Conservation (phyloP, 2,797 vertebrate species). For the Acanthurus tractus region DNA sequence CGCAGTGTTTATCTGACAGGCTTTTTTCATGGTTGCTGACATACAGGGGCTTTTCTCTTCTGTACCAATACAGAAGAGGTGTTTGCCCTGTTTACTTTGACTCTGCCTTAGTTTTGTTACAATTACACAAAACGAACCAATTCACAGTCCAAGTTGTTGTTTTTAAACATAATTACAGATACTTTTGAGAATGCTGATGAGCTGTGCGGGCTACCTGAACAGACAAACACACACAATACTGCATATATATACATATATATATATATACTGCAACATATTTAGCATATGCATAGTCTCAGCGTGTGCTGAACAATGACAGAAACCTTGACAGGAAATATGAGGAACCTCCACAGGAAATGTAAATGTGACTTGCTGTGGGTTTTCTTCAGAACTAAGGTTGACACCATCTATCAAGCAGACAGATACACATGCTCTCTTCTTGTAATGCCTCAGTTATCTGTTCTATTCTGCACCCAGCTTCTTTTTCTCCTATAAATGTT, state of each 20-base stretch:
- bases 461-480: background rate
- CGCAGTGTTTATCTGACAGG: slow-evolving; percentile 7
- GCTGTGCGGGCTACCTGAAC: background rate
- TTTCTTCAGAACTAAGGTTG: slow-evolving; percentile 54
- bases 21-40: background rate
- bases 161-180: background rate
- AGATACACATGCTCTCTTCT: background rate
- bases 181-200: slow-evolving; percentile 14
- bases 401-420: slow-evolving; percentile 21
- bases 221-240: background rate
- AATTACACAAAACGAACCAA: background rate
- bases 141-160: slow-evolving; percentile 21
- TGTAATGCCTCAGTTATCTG: slow-evolving; percentile 9
- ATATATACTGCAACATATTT: too few species aligned
- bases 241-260: too few species aligned
- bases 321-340: slow-evolving; percentile 61
- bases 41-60: slow-evolving; percentile 1
- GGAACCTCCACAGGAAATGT: slow-evolving; percentile 73
- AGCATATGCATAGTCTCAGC: background rate
- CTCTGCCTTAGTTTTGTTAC: slow-evolving; percentile 1
- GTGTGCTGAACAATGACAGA: slow-evolving; percentile 26
- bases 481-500: background rate
- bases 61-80: background rate
- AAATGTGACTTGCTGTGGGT: slow-evolving; percentile 43
- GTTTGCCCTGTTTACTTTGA: slow-evolving; percentile 1